phyloP scores from a whole-genome alignment of 2,113 vertebrate genomes.

The Dolichallabes microphthalmus region DNA sequence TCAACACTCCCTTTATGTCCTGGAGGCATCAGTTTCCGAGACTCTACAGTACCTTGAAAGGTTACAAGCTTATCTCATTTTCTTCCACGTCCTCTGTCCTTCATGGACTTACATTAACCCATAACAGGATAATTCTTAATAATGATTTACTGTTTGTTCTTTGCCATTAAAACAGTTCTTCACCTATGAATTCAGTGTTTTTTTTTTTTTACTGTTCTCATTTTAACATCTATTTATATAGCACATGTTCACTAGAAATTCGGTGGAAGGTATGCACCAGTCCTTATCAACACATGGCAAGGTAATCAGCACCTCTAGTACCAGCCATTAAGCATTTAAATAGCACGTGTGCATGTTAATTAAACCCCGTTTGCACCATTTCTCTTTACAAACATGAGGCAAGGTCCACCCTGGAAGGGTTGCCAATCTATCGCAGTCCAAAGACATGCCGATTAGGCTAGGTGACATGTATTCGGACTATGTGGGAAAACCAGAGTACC shows the following conservation, averaged over 20 bases:
- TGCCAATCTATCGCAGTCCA: too few species aligned
- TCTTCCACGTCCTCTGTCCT: too few species aligned
- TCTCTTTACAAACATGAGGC: not conserved
- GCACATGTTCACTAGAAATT: not conserved
- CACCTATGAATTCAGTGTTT: not conserved
- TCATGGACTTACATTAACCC: not conserved
- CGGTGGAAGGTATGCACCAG: not conserved
- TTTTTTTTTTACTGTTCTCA: not conserved
- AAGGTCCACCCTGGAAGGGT: too few species aligned
- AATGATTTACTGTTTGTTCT: not conserved
- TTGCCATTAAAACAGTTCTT: not conserved
- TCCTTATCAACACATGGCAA: conserved; percentile 2
- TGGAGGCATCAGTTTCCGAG: not conserved
- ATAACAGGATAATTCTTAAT: not conserved
- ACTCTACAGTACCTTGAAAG: not conserved
- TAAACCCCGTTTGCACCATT: not conserved
- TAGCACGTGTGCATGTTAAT: not conserved
- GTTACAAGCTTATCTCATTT: not conserved
- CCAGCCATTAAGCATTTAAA: not conserved
- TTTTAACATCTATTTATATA: not conserved
- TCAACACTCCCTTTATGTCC: not conserved
- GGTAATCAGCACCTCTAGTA: not conserved
- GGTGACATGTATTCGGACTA: too few species aligned
- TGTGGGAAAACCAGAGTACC: too few species aligned
- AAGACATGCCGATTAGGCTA: too few species aligned